Base-by-base conservation (phyloP, 2,888 invertebrate genomes). In the Pelosia muscerda region DNA sequence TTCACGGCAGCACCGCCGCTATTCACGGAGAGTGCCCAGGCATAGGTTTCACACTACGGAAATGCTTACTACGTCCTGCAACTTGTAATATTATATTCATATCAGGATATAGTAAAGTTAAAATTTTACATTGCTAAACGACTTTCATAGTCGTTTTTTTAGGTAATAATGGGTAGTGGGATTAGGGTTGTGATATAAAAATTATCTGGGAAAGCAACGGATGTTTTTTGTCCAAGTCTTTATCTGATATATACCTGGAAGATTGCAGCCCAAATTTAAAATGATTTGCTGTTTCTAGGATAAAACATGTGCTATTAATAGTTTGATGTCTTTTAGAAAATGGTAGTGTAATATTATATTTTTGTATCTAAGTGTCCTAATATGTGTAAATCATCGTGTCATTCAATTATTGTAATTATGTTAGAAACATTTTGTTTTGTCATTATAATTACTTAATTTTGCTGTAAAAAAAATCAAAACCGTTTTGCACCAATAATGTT, bases 151-250 rank as follows among this genome's bases (percentile, higher is more conserved):
- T 19, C 8, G n/a, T 34, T 26, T 42, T 42, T 23, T 23, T 58
- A 31, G 57, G 49, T 59, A 59, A n/a, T 65, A 28, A 64, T 64
- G 23, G 53, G 58, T 65, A 53, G 23, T 23, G 23, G 59, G 34
- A 15, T 54, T 59, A 59, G 25, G 19, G 31, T 53, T 59, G 26
- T 10, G 49, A 42, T 60, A 15, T 23, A 42, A 42, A 6, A 38
- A 42, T 22, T 9, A 4, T 26, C 38, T 15, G 23, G 22, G 38
- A 15, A 25, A 19, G 13, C 8, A 28, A n/a, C 22, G 4, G 8
- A 22, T 15, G 23, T 34, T 31, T 8, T 25, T 58, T 9, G 22
- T 34, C 13, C 9, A 3, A 11, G 13, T 2, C 22, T 34, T 13
- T 13, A 22, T 22, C 31, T 2, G n/a, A 31, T 6, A 28, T 25